Base-by-base conservation (phyloP, 2,797 vertebrate species). In the Lacerta bilineata region DNA sequence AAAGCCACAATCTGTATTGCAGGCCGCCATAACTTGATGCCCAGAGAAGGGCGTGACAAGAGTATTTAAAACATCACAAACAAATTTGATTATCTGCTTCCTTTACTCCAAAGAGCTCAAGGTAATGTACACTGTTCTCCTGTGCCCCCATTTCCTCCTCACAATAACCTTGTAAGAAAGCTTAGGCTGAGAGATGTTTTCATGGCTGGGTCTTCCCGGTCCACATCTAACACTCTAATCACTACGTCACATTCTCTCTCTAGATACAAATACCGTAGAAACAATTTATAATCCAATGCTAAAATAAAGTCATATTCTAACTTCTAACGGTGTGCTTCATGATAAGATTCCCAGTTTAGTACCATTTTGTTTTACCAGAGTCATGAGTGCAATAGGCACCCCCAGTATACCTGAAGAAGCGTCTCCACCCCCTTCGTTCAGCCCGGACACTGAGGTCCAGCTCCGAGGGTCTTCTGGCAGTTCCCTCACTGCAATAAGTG, bases 11-110 rank as follows among this genome's bases (percentile, higher is more conserved):
- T 25, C n/a, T 64, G 36, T 72, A 43, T 10, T 43, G 29, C 13
- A 33, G 15, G 8, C 8, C 15, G 46, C 29, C 5, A 77, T 59
- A 55, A 50, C n/a, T 17, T 59, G 59, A 75, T 29, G 33, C 23
- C 25, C 75, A 85, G 84, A 4, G 79, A 29, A 27, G 23, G 36
- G 46, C 25, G 15, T 71, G 17, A 36, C 83, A 46, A 25, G 50
- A 20, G 0, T 1, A 0, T 27, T 55, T 59, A 46, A 39, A 78
- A 71, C 59, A 20, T n/a, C 4, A 36, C 5, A 29, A 36, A 36
- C 36, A 18, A 1, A 39, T 39, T 18, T 46, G 5, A 36, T 79
- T 86, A 50, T 46, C 66, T 86, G 27, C 74, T 79, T 8, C n/a
- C 64, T 69, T 69, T 69, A n/a, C 13, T 36, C n/a, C 43, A 66